Conservation (phyloP, 2,888 invertebrate species). For the Strigamia transsilvanica region DNA sequence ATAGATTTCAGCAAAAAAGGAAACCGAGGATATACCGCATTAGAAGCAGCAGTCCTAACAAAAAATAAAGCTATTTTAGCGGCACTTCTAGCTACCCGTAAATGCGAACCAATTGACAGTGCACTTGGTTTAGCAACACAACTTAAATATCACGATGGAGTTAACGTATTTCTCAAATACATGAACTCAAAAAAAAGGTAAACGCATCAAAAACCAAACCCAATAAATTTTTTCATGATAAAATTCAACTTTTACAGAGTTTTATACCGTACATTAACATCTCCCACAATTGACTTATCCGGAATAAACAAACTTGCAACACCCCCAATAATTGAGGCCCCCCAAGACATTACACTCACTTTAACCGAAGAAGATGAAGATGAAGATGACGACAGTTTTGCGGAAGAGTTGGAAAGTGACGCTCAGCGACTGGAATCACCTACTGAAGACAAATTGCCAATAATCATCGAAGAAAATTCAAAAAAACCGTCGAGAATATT, state of each 20-base stretch:
- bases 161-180: not conserved
- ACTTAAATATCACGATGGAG: not conserved
- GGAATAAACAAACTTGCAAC: not conserved
- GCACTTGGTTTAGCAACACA: not conserved
- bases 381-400: not conserved
- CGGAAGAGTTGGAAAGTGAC: not conserved
- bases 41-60: not conserved
- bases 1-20: constrained; percentile 5
- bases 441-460: not conserved
- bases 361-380: not conserved
- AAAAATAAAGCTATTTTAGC: not conserved
- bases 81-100: not conserved
- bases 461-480: not conserved
- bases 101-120: not conserved
- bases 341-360: not conserved
- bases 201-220: not conserved
- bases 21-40: not conserved
- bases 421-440: not conserved
- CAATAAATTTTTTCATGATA: not conserved
- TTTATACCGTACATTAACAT: not conserved
- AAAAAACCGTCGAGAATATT: not conserved
- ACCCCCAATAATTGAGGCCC: not conserved
- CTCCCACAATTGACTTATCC: not conserved
- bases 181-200: not conserved
- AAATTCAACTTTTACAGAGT: not conserved